A percentile compares a stretch with the other conserved stretches of the same genome.
phyloP scores from a whole-genome alignment of 2,888 invertebrate genomes.

The Drosophila mulleri region DNA sequence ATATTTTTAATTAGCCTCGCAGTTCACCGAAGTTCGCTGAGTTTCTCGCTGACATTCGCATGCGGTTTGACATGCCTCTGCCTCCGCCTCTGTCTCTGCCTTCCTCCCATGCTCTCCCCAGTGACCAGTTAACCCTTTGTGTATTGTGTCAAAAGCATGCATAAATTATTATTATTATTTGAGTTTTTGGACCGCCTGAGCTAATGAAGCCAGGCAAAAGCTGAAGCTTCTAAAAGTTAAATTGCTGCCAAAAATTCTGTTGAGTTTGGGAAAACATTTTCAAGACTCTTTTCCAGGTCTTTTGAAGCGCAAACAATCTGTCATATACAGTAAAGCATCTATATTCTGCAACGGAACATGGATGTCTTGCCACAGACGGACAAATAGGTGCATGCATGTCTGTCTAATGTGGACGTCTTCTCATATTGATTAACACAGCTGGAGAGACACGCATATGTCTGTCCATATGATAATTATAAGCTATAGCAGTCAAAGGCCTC shows the following conservation, averaged over 20 bases:
- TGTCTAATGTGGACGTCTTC: neutral
- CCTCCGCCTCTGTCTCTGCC: neutral
- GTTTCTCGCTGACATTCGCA: constrained; percentile 24
- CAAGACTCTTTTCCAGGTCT: neutral
- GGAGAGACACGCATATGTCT: neutral
- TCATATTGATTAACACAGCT: neutral
- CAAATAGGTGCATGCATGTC: neutral
- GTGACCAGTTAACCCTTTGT: constrained; percentile 67
- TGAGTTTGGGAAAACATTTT: neutral
- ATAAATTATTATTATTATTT: constrained; percentile 67
- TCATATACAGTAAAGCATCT: neutral
- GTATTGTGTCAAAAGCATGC: constrained; percentile 74
- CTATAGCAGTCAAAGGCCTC: neutral
- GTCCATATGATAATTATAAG: too few relatives aligned
- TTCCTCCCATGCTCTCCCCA: constrained; percentile 15
- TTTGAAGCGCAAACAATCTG: neutral
- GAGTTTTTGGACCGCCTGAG: constrained; percentile 31
- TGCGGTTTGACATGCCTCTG: constrained; percentile 41
- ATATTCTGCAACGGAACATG: neutral
- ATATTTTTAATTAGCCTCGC: constrained; percentile 76
- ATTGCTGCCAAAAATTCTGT: neutral
- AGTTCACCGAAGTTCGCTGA: constrained; percentile 20
- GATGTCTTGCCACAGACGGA: neutral
- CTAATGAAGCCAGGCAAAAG: constrained; percentile 61
- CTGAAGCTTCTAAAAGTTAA: neutral